These are phyloP conservation scores for Dipodomys spectabilis DNA, from an alignment of 2,113 vertebrate genomes.

Conservation along the genomic window DNA sequence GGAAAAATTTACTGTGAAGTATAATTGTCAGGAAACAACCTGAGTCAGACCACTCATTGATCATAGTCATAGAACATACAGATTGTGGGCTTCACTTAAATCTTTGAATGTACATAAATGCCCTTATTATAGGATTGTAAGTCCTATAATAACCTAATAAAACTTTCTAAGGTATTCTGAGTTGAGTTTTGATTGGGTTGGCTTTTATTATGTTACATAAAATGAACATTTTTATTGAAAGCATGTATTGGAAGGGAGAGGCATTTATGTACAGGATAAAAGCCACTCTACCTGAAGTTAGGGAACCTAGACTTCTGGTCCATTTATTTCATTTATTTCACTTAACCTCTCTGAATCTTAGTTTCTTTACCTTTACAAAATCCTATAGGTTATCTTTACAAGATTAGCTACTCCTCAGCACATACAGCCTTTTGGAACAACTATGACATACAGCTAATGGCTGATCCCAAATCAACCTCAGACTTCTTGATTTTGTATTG, in stretches of 20 bases:
- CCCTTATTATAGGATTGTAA: conserved; percentile 59
- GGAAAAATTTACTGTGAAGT: conserved; percentile 70
- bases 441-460: background rate
- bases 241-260: conserved; percentile 9
- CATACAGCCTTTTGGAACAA: background rate
- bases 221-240: conserved; percentile 35
- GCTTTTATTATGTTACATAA: conserved; percentile 60
- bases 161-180: conserved; percentile 29
- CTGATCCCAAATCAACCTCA: background rate
- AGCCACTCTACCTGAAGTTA: background rate
- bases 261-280: background rate
- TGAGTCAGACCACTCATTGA: conserved; percentile 74
- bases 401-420: background rate
- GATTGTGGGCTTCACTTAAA: conserved; percentile 63
- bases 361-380: conserved; percentile 41
- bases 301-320: background rate
- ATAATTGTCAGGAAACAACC: conserved; percentile 67
- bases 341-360: background rate
- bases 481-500: background rate
- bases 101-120: conserved; percentile 35
- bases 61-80: conserved; percentile 58
- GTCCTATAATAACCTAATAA: conserved; percentile 13
- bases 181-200: conserved; percentile 60
- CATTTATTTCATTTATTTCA: conserved; percentile 35
- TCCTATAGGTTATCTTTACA: background rate